phyloP scores from a whole-genome alignment of 1,140 invertebrate species.

The Tachypleus tridentatus region DNA sequence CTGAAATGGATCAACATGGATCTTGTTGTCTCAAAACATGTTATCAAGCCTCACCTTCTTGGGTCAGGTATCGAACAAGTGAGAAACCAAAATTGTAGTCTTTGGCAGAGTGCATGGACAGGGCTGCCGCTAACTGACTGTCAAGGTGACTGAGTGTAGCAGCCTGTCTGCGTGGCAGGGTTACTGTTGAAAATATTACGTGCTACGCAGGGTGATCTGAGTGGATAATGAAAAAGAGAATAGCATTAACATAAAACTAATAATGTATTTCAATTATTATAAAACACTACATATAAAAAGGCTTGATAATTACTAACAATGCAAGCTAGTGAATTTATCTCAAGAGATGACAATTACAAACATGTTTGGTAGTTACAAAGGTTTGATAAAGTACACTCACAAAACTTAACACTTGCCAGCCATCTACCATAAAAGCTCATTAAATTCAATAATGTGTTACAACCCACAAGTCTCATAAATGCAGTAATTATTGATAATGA shows the following conservation, averaged over 20 bases:
- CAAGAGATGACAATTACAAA: no score
- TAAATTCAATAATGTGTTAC: no score
- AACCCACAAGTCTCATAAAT: no score
- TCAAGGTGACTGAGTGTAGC: conserved; percentile 59
- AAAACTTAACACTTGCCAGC: no score
- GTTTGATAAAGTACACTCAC: no score
- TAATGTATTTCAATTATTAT: not conserved
- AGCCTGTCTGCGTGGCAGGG: conserved; percentile 17
- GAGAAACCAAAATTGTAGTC: conserved; percentile 71
- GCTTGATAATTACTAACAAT: no score
- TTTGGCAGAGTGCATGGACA: conserved; percentile 49
- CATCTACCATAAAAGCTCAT: no score
- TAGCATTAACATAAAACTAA: not conserved
- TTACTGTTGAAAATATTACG: conserved; percentile 18
- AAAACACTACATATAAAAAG: not conserved
- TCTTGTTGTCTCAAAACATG: not conserved
- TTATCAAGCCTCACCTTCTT: conserved; percentile 47
- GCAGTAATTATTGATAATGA: no score
- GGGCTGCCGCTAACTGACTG: conserved; percentile 54
- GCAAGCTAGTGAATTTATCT: no score
- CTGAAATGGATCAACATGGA: no score
- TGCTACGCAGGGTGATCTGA: conserved; percentile 13
- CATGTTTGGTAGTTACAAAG: no score
- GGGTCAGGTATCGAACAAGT: conserved; percentile 58
- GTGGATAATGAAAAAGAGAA: conserved; percentile 4